phyloP scores from a whole-genome alignment of 1,140 invertebrate species.

The Platorchestia sp. region DNA sequence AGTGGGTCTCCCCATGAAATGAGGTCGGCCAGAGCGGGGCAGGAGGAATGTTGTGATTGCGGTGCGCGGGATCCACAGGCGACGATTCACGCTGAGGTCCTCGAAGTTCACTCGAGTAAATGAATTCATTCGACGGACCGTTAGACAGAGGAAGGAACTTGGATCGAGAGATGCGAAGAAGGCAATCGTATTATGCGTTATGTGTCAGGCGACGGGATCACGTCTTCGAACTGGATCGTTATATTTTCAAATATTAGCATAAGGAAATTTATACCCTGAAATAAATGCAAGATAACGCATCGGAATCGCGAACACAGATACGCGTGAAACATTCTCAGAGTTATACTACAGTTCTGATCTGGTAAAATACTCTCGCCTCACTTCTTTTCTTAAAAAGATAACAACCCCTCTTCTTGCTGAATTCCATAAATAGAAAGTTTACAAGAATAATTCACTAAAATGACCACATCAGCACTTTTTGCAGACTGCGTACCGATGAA shows the following conservation, averaged over 20 bases:
- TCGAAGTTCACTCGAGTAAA: slow-evolving; percentile 4
- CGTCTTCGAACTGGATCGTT: neutral
- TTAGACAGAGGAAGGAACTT: neutral
- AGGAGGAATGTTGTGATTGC: slow-evolving; percentile 28
- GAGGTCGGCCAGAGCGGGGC: neutral
- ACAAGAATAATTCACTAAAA: neutral
- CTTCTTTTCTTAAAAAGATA: neutral
- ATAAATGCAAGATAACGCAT: neutral
- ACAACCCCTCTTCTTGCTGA: neutral
- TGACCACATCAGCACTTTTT: neutral
- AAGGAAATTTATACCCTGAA: neutral
- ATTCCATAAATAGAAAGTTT: neutral
- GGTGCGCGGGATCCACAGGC: neutral
- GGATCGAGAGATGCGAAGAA: neutral
- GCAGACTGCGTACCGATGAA: neutral
- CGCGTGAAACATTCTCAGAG: neutral
- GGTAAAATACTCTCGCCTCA: neutral
- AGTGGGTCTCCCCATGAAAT: neutral
- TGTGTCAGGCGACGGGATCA: neutral
- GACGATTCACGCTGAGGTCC: neutral
- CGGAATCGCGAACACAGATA: neutral
- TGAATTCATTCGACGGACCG: slow-evolving; percentile 10
- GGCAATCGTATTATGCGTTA: neutral
- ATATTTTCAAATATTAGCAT: neutral
- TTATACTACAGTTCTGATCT: neutral